These are phyloP conservation scores for Lethenteron camtschaticum DNA, from an alignment of 2,113 vertebrate species.

Conservation along the genomic window DNA sequence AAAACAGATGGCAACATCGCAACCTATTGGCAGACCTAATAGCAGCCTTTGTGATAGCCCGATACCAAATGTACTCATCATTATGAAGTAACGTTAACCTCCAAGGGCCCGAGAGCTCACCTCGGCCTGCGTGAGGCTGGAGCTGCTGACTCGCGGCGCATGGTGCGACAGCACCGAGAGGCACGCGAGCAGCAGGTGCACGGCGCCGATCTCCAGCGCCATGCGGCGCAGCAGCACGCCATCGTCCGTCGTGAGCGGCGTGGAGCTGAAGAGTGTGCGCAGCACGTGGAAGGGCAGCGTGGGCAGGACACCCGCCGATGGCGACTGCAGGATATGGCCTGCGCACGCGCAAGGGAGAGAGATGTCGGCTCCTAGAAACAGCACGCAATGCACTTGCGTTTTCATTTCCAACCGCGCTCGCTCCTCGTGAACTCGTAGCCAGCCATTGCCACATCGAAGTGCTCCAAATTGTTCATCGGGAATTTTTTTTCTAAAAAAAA, in stretches of 20 bases:
- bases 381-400: no score
- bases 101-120: constrained; percentile 20
- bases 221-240: constrained; percentile 73
- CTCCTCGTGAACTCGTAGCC: no score
- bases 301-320: constrained; percentile 81
- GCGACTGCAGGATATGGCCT: constrained; percentile 95
- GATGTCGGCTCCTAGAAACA: no score
- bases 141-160: constrained; percentile 49
- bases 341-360: not conserved
- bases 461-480: no score
- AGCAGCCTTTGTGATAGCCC: no score
- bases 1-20: no score
- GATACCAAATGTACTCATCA: no score
- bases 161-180: constrained; percentile 94
- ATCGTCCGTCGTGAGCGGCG: constrained; percentile 75
- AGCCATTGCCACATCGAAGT: no score
- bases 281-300: constrained; percentile 87
- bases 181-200: constrained; percentile 88
- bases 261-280: constrained; percentile 64
- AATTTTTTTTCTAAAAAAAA: no score
- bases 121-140: constrained; percentile 55
- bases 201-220: constrained; percentile 83
- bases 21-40: no score
- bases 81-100: no score
- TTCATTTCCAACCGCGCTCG: no score